Evolutionary conservation across 2,888 invertebrate genomes (phyloP), one percentile per base, ranked within the genome.

Genomic region (Toxonevra muliebris): DNA sequence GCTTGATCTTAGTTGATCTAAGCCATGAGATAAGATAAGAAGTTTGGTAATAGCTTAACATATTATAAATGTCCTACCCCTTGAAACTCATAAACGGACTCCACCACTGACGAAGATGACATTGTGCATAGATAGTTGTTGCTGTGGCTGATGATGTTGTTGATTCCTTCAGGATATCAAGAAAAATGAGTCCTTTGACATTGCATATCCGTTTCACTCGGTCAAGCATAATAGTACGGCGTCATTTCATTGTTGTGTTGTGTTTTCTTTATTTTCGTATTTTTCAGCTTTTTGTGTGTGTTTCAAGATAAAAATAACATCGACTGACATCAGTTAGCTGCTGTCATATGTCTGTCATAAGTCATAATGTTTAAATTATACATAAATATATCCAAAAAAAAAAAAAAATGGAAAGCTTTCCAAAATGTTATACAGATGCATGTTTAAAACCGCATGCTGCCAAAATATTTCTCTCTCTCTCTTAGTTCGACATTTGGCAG

Each of bases 131-230:
- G 48, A 48, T 12, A 30, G 48, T 10, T 12, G 48, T 10, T 15
- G 15, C n/a, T 13, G 15, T 48, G 48, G 10, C 2, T 11, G 58
- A 41, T 48, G 45, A 17, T 40, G 41, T 20, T 64, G 50, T 48
- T 53, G 15, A 41, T 65, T 43, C 9, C 60, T 40, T 12, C 19
- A 55, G 54, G 15, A 59, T 43, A 40, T 60, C 52, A 62, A 62
- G 70, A 70, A 70, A 68, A 70, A 68, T 70, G 54, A 65, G 68
- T 61, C 61, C 66, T 70, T 68, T 70, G 70, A 68, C 70, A 63
- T 61, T 70, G 70, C 70, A 62, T 68, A 70, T 70, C 70, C 70
- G 68, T 70, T 68, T 63, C 64, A 70, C 58, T 70, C 66, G 70
- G 70, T 70, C 70, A 70, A 70, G 58, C 65, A 41, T n/a, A 50